phyloP scores from a whole-genome alignment of 2,888 invertebrate genomes.

The Scrobipalpa costella region DNA sequence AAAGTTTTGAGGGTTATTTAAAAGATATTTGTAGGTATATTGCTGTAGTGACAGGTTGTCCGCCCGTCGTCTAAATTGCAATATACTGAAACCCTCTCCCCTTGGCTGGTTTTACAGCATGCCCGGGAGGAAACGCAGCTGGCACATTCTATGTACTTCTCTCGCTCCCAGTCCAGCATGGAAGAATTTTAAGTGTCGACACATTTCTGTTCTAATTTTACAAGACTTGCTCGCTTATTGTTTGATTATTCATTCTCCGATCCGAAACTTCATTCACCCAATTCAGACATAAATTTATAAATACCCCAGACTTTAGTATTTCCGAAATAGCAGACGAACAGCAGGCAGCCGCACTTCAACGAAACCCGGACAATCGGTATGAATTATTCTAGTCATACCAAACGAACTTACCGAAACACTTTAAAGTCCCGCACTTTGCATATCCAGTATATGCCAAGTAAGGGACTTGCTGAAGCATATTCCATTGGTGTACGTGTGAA shows the following conservation, averaged over 20 bases:
- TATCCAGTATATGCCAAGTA: not conserved
- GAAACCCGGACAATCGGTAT: conserved; percentile 14
- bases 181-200: too few relatives aligned
- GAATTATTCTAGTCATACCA: conserved; percentile 20
- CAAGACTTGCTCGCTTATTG: too few relatives aligned
- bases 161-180: too few relatives aligned
- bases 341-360: conserved; percentile 22
- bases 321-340: conserved; percentile 13
- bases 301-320: conserved; percentile 6
- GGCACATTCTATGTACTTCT: too few relatives aligned
- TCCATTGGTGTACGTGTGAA: not conserved
- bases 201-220: too few relatives aligned
- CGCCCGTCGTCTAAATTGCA: too few relatives aligned
- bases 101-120: too few relatives aligned
- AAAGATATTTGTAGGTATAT: too few relatives aligned
- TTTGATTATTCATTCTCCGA: not conserved
- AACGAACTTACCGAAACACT: conserved; percentile 2
- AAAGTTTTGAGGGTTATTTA: too few relatives aligned
- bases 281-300: not conserved
- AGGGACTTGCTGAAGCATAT: not conserved
- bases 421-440: not conserved
- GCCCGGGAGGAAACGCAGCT: too few relatives aligned
- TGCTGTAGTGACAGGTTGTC: too few relatives aligned
- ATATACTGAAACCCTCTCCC: too few relatives aligned
- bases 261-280: not conserved